Evolutionary conservation across 2,113 vertebrate species (phyloP).

Genomic region (Marcusenius ussheri): DNA sequence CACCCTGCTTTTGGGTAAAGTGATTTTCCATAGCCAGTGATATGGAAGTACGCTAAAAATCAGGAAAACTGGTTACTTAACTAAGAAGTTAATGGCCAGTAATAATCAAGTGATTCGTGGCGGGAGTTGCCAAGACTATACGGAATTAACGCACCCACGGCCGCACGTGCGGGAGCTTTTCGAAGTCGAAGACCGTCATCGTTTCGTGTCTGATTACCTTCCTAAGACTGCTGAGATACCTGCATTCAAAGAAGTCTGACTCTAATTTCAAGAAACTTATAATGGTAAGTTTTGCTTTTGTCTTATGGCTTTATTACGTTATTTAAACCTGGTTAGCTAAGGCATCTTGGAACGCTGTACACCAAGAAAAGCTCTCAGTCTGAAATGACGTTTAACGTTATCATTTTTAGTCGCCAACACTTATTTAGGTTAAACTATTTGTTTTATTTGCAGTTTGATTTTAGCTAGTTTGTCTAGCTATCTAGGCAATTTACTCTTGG

Average conservation of each 20-base stretch:
- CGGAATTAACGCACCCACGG: neutral
- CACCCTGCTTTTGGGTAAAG: neutral
- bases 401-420: neutral
- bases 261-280: neutral
- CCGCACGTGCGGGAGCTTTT: neutral
- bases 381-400: neutral
- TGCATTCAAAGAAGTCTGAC: neutral
- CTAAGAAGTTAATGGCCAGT: neutral
- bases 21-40: neutral
- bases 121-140: neutral
- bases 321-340: neutral
- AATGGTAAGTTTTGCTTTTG: neutral
- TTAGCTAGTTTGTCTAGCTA: neutral
- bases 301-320: neutral
- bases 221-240: neutral
- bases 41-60: neutral
- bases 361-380: neutral
- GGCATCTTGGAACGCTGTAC: neutral
- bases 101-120: neutral
- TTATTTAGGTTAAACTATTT: neutral
- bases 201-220: neutral
- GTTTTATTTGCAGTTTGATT: neutral
- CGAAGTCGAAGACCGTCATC: neutral
- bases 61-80: neutral
- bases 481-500: neutral